Evolutionary conservation across 2,888 invertebrate species (phyloP), one percentile per base, ranked within the genome.

Genomic region (Sisyra nigra): DNA sequence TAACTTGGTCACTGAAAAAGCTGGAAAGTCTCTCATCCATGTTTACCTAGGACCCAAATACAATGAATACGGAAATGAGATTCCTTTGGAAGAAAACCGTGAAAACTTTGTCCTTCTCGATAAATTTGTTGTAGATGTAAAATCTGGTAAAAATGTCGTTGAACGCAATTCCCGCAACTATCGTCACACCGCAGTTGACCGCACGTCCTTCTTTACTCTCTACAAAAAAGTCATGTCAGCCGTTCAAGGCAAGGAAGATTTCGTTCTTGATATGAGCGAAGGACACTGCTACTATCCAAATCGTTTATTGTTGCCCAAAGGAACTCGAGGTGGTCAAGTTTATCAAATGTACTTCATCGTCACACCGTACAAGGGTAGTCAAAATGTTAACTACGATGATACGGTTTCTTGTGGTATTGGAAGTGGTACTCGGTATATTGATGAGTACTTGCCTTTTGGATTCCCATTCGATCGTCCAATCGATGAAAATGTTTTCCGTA

Each of bases 1-100:
- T 49, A 63, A 70, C 34, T 60, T 82, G 14, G 67, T 68, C 43
- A 70, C 79, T 44, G 72, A 77, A 41, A 67, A 71, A 48, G 61
- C 66, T 7, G 62, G 62, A 31, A 68, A 74, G 46, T 76, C 71
- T 2, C 65, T 71, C 10, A 58, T 82, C 44, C 74, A 74, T 50
- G 60, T 79, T 17, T 83, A 75, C 68, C 53, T 81, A 31, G 81
- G 77, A 48, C 82, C 82, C 6, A 80, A 78, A 59, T 75, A 72
- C 54, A 74, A 79, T 53, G 64, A 68, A 49, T 66, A 67, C 38
- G 69, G 68, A 36, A 68, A 66, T 48, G 60, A 62, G 19, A 53
- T 73, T 15, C 59, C 61, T 46, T 54, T 79, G 11, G 65, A 68
- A 47, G 63, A 74, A 11, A 71, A 69, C 56, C 68, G 71, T 57